Evolutionary conservation across 2,888 invertebrate genomes (phyloP), one percentile per base, ranked within the genome.

Genomic region (Imbricaverruca yamaguchii): DNA sequence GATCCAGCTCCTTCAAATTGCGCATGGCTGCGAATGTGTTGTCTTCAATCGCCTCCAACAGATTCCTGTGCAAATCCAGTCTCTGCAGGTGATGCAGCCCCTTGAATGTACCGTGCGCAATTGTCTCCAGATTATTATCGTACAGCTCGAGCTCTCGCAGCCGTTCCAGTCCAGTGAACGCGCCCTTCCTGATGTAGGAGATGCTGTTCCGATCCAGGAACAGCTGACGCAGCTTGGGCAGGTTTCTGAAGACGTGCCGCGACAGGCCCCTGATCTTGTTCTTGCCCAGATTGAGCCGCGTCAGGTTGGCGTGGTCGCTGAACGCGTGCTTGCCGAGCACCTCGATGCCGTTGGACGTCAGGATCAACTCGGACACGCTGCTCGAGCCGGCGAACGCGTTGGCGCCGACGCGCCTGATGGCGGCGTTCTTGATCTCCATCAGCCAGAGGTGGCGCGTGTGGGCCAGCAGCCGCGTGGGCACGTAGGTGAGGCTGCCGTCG

Each of bases 1-100:
- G 91, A 85, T 92, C 92, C 85, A 93, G 87, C 85, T 93, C 92
- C 82, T 91, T 90, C 65, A 93, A 88, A 85, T 92, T 91, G 89
- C 93, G 92, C 87, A 94, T 88, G 86, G 94, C 94, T 0, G 92
- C 91, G 87, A 95, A 94, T 67, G 92, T 93, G 83, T 92, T 91
- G 85, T 93, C 93, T 7, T 93, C 93, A 85, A 95, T 90, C 88
- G 92, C 92, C 85, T 92, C 91, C 85, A 95, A 91, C 85, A 91
- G 90, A 87, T 95, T 95, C 84, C 89, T 89, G 83, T 92, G 91
- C 84, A 95, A 88, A 87, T 94, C 93, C 84, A 95, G 89, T 86
- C 91, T 90, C 87, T 91, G 90, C 84, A 95, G 89, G 87, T 91
- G 91, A 80, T 91, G 91, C 86, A 95, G 88, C 78, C 94, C 94